phyloP scores from a whole-genome alignment of 1,140 invertebrate genomes.

The Caerostris extrusa region DNA sequence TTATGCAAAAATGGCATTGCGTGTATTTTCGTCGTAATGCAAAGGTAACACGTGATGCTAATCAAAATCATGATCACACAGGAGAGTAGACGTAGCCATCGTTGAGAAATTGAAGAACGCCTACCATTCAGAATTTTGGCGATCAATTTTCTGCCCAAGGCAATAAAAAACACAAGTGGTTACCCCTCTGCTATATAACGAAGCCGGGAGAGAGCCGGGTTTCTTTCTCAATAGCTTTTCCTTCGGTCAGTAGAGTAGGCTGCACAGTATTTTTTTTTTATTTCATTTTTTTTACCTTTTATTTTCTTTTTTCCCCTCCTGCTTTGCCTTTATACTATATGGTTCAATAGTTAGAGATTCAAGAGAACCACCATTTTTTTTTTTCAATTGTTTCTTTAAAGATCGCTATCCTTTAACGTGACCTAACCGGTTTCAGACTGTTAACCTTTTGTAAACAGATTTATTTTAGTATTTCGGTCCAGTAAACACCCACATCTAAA shows the following conservation, averaged over 20 bases:
- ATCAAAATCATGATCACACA: conserved; percentile 4
- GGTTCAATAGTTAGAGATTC: neutral
- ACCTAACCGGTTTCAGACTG: neutral
- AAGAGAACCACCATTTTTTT: neutral
- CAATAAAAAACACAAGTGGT: conserved; percentile 35
- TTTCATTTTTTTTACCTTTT: too few relatives aligned
- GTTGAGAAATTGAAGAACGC: conserved; percentile 19
- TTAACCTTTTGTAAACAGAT: neutral
- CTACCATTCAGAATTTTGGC: conserved; percentile 71
- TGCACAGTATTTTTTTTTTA: too few relatives aligned
- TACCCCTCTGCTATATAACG: neutral
- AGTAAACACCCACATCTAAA: neutral
- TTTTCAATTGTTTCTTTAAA: neutral
- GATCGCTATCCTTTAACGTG: neutral
- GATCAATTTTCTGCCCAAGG: conserved; percentile 65
- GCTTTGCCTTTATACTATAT: neutral
- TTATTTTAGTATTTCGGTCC: neutral
- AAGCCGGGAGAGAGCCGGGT: neutral
- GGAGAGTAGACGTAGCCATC: neutral
- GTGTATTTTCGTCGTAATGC: conserved; percentile 4
- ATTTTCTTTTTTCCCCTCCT: too few relatives aligned
- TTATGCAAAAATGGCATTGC: conserved; percentile 23
- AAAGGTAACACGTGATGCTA: conserved; percentile 8
- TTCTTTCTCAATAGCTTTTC: neutral
- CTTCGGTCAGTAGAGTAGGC: conserved; percentile 21